A percentile compares a stretch with the other conserved stretches of the same genome.
phyloP scores from a whole-genome alignment of 2,797 vertebrate species.

The Micromesistius poutassou region DNA sequence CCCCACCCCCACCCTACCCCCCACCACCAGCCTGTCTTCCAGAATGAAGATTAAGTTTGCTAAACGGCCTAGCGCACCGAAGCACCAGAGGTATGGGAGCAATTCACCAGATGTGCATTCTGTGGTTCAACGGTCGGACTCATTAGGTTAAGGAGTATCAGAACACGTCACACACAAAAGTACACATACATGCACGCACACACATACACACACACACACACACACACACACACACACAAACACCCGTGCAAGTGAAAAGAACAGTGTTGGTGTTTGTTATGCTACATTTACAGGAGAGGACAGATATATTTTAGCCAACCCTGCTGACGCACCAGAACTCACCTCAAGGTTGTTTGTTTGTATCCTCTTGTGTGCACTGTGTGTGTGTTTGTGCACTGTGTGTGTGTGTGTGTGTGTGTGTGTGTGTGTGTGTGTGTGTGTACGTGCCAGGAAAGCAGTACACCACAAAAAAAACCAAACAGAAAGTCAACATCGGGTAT shows the following conservation, averaged over 20 bases:
- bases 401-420: conserved; percentile 11
- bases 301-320: conserved; percentile 16
- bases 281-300: conserved; percentile 17
- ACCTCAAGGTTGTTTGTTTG: conserved; percentile 38
- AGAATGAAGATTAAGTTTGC: conserved; percentile 67
- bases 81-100: conserved; percentile 57
- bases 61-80: conserved; percentile 58
- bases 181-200: neutral
- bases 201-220: neutral
- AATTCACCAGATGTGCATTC: conserved; percentile 41
- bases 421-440: too few relatives aligned
- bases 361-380: conserved; percentile 37
- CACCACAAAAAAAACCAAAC: neutral
- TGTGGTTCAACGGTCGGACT: conserved; percentile 37
- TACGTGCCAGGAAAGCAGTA: neutral
- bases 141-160: conserved; percentile 29
- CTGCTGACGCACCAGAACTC: conserved; percentile 28
- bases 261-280: neutral
- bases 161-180: conserved; percentile 19
- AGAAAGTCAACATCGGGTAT: neutral
- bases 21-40: conserved; percentile 38
- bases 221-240: neutral
- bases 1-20: too few relatives aligned
- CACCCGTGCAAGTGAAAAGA: neutral
- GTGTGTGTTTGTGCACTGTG: conserved; percentile 5